Base-by-base conservation (phyloP, 2,888 invertebrate species). In the Synergus japonicus region DNA sequence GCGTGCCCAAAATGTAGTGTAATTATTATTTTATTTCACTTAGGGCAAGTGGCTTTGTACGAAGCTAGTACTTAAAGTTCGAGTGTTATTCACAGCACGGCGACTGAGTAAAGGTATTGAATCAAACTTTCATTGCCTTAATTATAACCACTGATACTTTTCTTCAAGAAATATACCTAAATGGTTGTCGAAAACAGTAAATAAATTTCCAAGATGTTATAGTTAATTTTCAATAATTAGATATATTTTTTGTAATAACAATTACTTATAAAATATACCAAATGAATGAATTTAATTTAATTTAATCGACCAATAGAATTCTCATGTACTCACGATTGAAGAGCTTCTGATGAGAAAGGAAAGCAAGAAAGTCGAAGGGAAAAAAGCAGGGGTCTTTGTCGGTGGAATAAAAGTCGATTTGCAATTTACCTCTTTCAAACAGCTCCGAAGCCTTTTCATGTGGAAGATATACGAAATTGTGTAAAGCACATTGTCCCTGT, bases 401-500 rank as follows among this genome's bases (percentile, higher is more conserved):
- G 44, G 46, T 22, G 22, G 22, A 67, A 67, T 67, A 67, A 67
- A 67, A 67, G 46, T 67, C n/a, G 46, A 67, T 67, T 67, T 67
- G 46, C 67, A 67, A 46, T 67, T 22, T 46, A 22, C 43, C 67
- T 67, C 22, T 67, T 67, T 12, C 22, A 67, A 67, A 67, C 67
- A 67, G 46, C 44, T 8, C 64, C 63, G 29, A 78, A 81, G 78
- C 77, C 78, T 78, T 81, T 83, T 78, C 79, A 79, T 83, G 79
- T 78, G 60, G 78, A 80, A 81, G 77, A 78, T 78, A 65, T 77
- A 79, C 79, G n/a, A 82, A 81, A 43, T 67, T 77, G 67, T 76
- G 77, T 76, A 76, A 76, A 77, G 73, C 76, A 76, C 63, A 78
- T 79, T 77, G 67, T 22, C 44, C 77, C 78, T 81, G 81, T 76